Evolutionary conservation across 2,888 invertebrate species (phyloP), one percentile per base, ranked within the genome.

Genomic region (Cataglyphis albicans): DNA sequence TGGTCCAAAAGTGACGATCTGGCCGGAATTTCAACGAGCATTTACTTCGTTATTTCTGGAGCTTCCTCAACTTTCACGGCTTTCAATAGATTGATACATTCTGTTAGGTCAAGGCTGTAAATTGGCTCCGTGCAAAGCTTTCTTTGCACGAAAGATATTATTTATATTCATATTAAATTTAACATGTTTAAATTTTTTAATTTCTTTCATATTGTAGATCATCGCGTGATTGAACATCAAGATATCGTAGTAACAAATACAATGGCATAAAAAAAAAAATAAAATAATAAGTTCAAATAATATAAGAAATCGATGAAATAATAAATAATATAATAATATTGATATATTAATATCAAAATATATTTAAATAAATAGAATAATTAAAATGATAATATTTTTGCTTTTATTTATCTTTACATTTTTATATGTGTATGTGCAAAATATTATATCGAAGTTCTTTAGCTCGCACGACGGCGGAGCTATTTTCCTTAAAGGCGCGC

Each of bases 401-500:
- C 15, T 61, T 5, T 0, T 21, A 21, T 18, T 10, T 65, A 12
- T 48, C 32, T 65, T 65, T 35, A 21, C 32, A 61, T 41, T 74
- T 74, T 32, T 15, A 32, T 29, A 65, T 18, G 32, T 35, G 29
- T 3, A 35, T 7, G 48, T 18, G 67, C 67, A 67, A 61, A 73
- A 61, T 61, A 61, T 21, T 25, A 18, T 64, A 57, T 18, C 21
- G 1, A 61, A 18, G 5, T n/a, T 7, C 29, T 73, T 35, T 21
- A 38, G 21, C 15, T 64, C 21, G 21, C 55, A 57, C 41, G 29
- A 57, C n/a, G 18, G 76, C 38, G 76, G 25, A 55, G 55, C 41
- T 72, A 55, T 76, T 76, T 76, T 72, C 72, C 29, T 55, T 76
- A 70, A 76, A 81, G 80, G 80, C 65, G 15, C 57, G 57, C 78